Evolutionary conservation across 1,140 invertebrate species (phyloP).

Genomic region (Yoshiicerus persimilis): DNA sequence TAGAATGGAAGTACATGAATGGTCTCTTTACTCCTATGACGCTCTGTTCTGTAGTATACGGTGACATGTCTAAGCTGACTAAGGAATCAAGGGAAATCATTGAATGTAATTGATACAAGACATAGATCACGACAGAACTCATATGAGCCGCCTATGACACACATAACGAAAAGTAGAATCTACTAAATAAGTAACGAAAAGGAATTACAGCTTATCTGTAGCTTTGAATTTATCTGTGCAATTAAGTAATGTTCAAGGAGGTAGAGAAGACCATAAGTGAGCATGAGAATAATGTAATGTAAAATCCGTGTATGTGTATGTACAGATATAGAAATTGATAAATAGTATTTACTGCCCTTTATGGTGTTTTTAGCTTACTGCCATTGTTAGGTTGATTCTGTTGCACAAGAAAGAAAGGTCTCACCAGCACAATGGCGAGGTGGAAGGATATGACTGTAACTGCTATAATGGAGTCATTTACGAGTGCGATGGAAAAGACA

Average conservation of each 20-base stretch:
- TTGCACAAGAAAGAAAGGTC: background rate
- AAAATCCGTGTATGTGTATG: background rate
- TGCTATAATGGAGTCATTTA: background rate
- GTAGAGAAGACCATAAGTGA: background rate
- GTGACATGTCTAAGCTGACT: background rate
- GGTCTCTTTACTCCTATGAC: background rate
- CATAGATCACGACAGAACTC: background rate
- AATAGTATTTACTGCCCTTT: background rate
- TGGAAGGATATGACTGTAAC: background rate
- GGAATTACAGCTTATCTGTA: background rate
- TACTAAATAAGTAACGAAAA: background rate
- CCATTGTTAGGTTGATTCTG: background rate
- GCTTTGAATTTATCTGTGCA: background rate
- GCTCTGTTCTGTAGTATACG: background rate
- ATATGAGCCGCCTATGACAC: background rate
- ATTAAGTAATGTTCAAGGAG: background rate
- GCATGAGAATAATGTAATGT: background rate
- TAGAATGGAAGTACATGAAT: too few species aligned
- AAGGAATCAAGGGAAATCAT: too few species aligned
- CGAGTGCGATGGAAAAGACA: background rate
- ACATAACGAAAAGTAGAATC: background rate
- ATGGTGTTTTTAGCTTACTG: background rate
- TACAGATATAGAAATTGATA: background rate
- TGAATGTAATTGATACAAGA: too few species aligned
- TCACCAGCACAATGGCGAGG: background rate